Base-by-base conservation (phyloP, 2,113 vertebrate genomes). In the Empidonax traillii region DNA sequence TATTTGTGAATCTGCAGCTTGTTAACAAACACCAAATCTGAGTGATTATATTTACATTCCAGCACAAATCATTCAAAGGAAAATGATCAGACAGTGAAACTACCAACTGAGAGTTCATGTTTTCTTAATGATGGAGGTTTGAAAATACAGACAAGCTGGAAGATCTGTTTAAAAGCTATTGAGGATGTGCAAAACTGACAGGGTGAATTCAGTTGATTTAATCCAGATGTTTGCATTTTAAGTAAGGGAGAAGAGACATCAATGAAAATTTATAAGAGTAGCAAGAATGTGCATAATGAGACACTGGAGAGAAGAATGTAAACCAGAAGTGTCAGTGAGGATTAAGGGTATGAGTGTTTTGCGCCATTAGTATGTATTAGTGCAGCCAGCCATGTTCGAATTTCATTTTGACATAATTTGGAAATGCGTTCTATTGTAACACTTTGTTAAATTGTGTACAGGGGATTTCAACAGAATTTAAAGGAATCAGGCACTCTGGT, bases 211-310 rank as follows among this genome's bases (percentile, higher is more conserved):
- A 78, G 65, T 90, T 96, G 85, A 92, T 94, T 88, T 92, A 92
- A 90, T 94, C 85, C 88, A 96, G 93, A 94, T 95, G 90, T 92
- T 93, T 88, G 83, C 83, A 92, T 96, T 95, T 96, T 88, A 86
- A 96, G 49, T 55, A 71, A 75, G 76, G 44, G 47, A 93, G 73
- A 93, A 92, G 72, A 27, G 52, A 93, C 79, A 89, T 75, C 68
- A 87, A 68, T 86, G 90, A 89, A 92, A 95, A 96, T 96, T 87
- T 93, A 87, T 89, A 53, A 93, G 68, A 85, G 51, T 33, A 63
- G 76, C 55, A 53, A 95, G 79, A 86, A 81, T 3, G 3, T 5
- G 35, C 31, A 81, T 95, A 96, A 96, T 88, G 63, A 96, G 94
- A 46, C 79, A 56, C 82, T 68, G 62, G 92, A 96, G 93, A 92